phyloP scores from a whole-genome alignment of 1,140 invertebrate species.

The Pectinophora gossypiella region DNA sequence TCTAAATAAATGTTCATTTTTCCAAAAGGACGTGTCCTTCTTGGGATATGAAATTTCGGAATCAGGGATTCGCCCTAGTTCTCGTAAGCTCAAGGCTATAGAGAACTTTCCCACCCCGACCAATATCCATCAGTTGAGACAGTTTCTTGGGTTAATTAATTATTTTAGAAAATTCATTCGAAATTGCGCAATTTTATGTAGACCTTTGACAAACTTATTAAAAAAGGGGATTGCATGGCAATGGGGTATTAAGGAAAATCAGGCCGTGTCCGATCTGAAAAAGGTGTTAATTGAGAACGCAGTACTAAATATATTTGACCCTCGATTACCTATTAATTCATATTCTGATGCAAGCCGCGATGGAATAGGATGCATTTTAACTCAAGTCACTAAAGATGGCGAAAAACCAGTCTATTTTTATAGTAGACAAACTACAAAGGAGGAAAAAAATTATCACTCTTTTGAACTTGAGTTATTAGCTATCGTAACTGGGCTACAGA shows the following conservation, averaged over 20 bases:
- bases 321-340: slow-evolving; percentile 3
- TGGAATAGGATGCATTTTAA: slow-evolving; percentile 3
- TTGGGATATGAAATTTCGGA: neutral
- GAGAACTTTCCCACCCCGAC: neutral
- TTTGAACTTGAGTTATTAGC: slow-evolving; percentile 24
- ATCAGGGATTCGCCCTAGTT: neutral
- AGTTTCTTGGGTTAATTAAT: neutral
- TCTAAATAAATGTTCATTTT: slow-evolving; percentile 1
- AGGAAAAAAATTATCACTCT: slow-evolving; percentile 10
- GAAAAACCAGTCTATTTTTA: slow-evolving; percentile 10
- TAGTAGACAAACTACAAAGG: slow-evolving; percentile 9
- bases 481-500: slow-evolving; percentile 20
- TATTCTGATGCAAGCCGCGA: slow-evolving; percentile 4
- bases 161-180: slow-evolving; percentile 3
- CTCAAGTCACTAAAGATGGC: slow-evolving; percentile 6
- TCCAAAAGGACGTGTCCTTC: neutral
- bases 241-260: slow-evolving; percentile 11
- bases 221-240: slow-evolving; percentile 21
- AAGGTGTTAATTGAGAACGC: neutral
- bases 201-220: slow-evolving; percentile 8
- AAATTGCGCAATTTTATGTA: neutral
- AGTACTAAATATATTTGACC: slow-evolving; percentile 6
- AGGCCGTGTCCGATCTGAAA: slow-evolving; percentile 2
- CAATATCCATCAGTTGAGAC: neutral
- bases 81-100: neutral